Evolutionary conservation across 2,888 invertebrate species (phyloP).

Genomic region (Neuroscelio doddi): DNA sequence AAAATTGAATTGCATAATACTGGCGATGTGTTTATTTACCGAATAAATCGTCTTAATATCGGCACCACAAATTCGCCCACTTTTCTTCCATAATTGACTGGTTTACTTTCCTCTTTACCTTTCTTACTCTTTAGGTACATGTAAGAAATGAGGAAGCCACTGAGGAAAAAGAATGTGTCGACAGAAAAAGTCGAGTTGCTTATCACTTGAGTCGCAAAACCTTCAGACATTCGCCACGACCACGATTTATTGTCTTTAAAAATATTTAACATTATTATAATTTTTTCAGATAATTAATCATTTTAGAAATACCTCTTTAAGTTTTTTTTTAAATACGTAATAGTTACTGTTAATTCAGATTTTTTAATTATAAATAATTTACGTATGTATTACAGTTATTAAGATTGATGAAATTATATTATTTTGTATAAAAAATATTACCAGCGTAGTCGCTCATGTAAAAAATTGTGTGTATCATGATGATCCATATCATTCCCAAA

Average conservation of each 20-base stretch:
- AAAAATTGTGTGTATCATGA: slow-evolving; percentile 73
- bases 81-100: slow-evolving; percentile 40
- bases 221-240: slow-evolving; percentile 65
- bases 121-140: slow-evolving; percentile 52
- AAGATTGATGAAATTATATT: no score
- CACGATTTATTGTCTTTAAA: slow-evolving; percentile 66
- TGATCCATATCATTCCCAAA: slow-evolving; percentile 76
- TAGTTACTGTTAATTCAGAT: no score
- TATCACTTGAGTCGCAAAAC: slow-evolving; percentile 67
- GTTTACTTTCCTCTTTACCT: slow-evolving; percentile 39
- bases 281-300: no score
- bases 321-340: no score
- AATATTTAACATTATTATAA: no score
- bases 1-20: no score
- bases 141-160: slow-evolving; percentile 64
- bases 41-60: slow-evolving; percentile 68
- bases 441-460: slow-evolving; percentile 69
- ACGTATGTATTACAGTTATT: background rate
- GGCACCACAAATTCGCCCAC: slow-evolving; percentile 49
- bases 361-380: no score
- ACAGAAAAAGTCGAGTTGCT: slow-evolving; percentile 72
- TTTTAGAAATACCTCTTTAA: no score
- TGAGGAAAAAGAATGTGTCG: slow-evolving; percentile 73
- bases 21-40: no score
- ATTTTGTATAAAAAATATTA: no score